Base-by-base conservation (phyloP, 1,140 invertebrate species). In the Neodiprion lecontei region DNA sequence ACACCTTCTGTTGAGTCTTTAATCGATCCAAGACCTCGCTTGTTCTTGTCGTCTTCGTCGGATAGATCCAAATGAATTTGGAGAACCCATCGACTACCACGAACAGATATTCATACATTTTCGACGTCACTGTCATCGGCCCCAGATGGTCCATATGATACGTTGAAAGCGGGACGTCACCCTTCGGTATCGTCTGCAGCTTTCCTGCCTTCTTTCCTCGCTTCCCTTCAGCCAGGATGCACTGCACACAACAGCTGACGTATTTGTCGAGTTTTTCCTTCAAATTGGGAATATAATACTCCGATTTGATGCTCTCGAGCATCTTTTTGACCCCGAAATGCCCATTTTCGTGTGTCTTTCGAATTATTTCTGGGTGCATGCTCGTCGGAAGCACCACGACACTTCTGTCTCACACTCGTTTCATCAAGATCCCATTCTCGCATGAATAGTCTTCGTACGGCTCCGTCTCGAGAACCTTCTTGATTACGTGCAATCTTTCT, bases 1-100 rank as follows among this genome's bases (percentile, higher is more conserved):
- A 79, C 49, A 67, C 70, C 9, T 47, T 48, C 14, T 75, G 76
- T 53, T 78, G 68, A 14, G 28, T n/a, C 12, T 21, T 65, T 47
- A 79, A 61, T 53, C 67, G n/a, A 47, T 78, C 65, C 40, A 75
- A 72, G 7, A 76, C 75, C 48, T 75, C 67, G 21, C 53, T 71
- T 10, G 76, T 53, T 10, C 69, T 70, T 12, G 75, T 79, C 0
- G 78, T 74, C 14, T 73, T 77, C 47, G 48, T 75, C 4, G 73
- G 50, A 28, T 74, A 73, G 40, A 79, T 47, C 49, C 71, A 74
- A 12, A 70, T 61, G 69, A 76, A 82, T 74, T 80, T 83, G 2
- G 79, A 78, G 72, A 83, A 83, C 3, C 71, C 76, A 74, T 85
- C 82, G 9, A 83, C 71, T 0, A 84, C 76, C 7, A 77, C 76